phyloP scores from a whole-genome alignment of 2,888 invertebrate species.

The Prosapia bicincta region DNA sequence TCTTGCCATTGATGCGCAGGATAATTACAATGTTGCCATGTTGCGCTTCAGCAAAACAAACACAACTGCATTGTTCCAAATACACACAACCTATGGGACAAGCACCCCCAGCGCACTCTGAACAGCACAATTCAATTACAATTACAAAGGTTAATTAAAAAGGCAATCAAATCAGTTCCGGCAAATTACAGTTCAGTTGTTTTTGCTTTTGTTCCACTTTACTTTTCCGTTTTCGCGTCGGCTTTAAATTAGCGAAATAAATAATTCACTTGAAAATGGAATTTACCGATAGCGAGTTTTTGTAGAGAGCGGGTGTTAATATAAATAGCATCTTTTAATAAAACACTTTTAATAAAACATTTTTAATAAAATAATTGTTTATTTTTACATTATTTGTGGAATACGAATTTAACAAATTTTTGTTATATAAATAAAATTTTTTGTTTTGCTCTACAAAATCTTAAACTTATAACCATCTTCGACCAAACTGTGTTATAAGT shows the following conservation, averaged over 20 bases:
- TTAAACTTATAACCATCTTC: too few relatives aligned
- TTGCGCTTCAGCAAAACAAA: background rate
- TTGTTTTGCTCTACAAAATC: too few relatives aligned
- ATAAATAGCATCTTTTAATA: too few relatives aligned
- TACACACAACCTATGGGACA: background rate
- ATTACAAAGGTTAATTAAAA: background rate
- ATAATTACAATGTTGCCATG: background rate
- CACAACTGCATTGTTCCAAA: background rate
- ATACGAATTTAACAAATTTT: too few relatives aligned
- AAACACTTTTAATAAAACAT: too few relatives aligned
- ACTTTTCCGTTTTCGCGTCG: background rate
- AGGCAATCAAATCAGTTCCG: background rate
- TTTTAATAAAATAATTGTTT: too few relatives aligned
- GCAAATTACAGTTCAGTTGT: background rate
- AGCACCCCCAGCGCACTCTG: background rate
- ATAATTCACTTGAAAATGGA: background rate
- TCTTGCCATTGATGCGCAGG: too few relatives aligned
- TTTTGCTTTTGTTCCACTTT: background rate
- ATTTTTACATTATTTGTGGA: too few relatives aligned
- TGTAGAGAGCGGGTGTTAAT: too few relatives aligned
- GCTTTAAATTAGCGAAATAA: background rate
- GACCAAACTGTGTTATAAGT: too few relatives aligned
- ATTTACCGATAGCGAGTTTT: too few relatives aligned
- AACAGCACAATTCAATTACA: background rate
- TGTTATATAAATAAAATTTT: too few relatives aligned